Evolutionary conservation across 2,113 vertebrate species (phyloP), one percentile per base, ranked within the genome.

Genomic region (Ammodytes dubius): DNA sequence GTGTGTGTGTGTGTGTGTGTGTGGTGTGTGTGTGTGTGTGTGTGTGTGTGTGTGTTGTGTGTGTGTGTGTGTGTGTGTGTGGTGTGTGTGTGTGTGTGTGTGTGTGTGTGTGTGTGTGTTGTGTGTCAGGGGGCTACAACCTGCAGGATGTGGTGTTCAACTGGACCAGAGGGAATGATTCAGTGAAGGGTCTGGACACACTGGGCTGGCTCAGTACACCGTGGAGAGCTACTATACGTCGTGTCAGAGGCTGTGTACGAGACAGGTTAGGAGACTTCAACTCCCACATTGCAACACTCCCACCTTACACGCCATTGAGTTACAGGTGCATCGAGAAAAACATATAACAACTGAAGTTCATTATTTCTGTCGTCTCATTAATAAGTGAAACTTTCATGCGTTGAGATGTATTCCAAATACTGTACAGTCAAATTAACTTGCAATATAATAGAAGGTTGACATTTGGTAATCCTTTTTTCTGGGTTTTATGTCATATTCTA

Each of bases 111-210:
- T 67, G 47, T 61, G 39, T 60, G 45, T 73, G 74, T 27, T 88
- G 60, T 87, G 54, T 72, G 0, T 59, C 88, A 98, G 97, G 97
- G 97, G 96, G 96, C 82, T 98, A 98, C 86, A 98, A 98, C 85
- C 91, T 96, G 79, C 96, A 97, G 85, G 96, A 98, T 85, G 96
- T 97, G 64, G 95, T 94, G 74, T 97, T 98, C 89, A 96, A 97
- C 91, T 98, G 97, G 97, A 97, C 97, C 13, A 94, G 96, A 90
- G 97, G 97, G 87, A 98, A 98, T 69, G 96, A 97, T 72, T 98
- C 97, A 0, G 97, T 98, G 82, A 95, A 88, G 75, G 97, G 97
- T 35, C 88, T 97, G 73, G 93, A 97, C 89, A 94, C 94, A 0
- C 94, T 98, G 79, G 90, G 3, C 92, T 98, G 86, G 97, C 97